phyloP scores from a whole-genome alignment of 2,113 vertebrate species.

The human region GRCh38 chr17:56126501-56127000 shows the following conservation, averaged over 20 bases:
- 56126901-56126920: background rate
- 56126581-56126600: conserved; percentile 85
- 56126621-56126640: conserved; percentile 83
- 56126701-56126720: conserved; percentile 90
- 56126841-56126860: background rate
- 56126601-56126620: conserved; percentile 84
- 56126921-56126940: conserved; percentile 25
- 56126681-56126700: conserved; percentile 71
- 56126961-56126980: background rate
- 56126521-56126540: conserved; percentile 90
- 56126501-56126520: conserved; percentile 84
- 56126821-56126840: conserved; percentile 49
- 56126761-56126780: conserved; percentile 50
- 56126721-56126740: conserved; percentile 85
- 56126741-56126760: conserved; percentile 18
- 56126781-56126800: conserved; percentile 16
- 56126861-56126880: background rate
- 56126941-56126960: background rate
- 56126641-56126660: conserved; percentile 80
- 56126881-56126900: conserved; percentile 41
- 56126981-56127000: background rate
- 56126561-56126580: conserved; percentile 90
- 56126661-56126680: conserved; percentile 76
- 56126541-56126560: conserved; percentile 86
- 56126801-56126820: conserved; percentile 18